Percentiles rank a stretch among this genome's conserved stretches.
Conservation (phyloP, 2,888 invertebrate species). For the Neocrepidodera transversa region DNA sequence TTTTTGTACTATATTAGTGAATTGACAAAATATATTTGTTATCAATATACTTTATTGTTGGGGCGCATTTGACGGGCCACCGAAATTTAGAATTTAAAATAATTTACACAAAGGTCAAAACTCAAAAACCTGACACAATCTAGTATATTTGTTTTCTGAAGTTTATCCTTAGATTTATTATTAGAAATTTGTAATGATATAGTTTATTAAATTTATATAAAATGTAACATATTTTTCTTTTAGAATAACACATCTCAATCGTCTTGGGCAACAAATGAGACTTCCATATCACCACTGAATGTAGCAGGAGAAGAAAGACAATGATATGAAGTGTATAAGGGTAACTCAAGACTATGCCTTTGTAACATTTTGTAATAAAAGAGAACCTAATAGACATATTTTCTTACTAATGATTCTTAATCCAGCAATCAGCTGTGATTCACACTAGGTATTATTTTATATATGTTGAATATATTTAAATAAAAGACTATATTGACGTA, state of each 20-base stretch:
- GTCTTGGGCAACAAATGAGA: conserved; percentile 42
- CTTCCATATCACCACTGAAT: conserved; percentile 45
- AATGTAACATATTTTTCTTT: conserved; percentile 30
- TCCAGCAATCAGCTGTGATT: conserved; percentile 22
- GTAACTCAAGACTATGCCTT: conserved; percentile 24
- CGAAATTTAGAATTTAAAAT: no score
- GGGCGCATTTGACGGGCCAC: no score
- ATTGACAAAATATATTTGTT: no score
- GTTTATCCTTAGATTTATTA: no score
- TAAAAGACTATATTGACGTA: conserved; percentile 20
- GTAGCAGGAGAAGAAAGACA: conserved; percentile 18
- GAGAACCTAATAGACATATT: conserved; percentile 20
- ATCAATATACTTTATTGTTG: no score
- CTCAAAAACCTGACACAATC: no score
- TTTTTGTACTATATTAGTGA: no score
- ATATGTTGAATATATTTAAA: conserved; percentile 26
- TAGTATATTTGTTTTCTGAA: no score
- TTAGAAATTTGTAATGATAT: no score
- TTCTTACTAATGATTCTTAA: conserved; percentile 30
- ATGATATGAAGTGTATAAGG: conserved; percentile 22
- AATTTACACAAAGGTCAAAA: no score
- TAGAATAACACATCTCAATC: conserved; percentile 39
- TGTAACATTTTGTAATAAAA: conserved; percentile 28
- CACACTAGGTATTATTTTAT: conserved; percentile 32
- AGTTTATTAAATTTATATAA: no score